phyloP scores from a whole-genome alignment of 2,888 invertebrate genomes.

The Standfussiana lucernea region DNA sequence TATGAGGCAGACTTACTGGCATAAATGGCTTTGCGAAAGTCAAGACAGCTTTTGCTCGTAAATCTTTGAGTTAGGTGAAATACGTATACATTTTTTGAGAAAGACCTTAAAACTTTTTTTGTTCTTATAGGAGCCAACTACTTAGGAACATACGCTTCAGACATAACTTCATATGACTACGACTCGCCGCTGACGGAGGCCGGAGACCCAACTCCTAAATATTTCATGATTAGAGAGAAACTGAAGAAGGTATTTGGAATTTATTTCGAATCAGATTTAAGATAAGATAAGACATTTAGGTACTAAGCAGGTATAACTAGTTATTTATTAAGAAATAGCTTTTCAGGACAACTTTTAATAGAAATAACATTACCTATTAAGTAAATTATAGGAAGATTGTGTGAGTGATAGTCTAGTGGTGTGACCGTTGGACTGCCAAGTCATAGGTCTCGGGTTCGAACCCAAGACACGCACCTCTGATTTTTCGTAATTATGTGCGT shows the following conservation, averaged over 20 bases:
- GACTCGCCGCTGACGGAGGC: slow-evolving; percentile 97
- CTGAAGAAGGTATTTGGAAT: slow-evolving; percentile 87
- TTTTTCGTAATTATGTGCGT: too few species aligned
- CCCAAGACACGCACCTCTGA: too few species aligned
- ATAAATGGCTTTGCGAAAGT: background rate
- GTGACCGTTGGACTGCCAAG: too few species aligned
- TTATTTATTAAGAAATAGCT: background rate
- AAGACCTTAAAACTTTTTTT: background rate
- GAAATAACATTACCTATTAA: background rate
- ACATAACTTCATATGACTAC: slow-evolving; percentile 97
- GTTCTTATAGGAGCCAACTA: slow-evolving; percentile 84
- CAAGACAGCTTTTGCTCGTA: background rate
- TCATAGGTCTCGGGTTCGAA: too few species aligned
- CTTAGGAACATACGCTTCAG: slow-evolving; percentile 89
- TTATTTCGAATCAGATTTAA: background rate
- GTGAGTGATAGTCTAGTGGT: too few species aligned
- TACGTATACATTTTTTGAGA: background rate
- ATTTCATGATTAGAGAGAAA: slow-evolving; percentile 92
- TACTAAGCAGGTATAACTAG: background rate
- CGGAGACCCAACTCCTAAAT: slow-evolving; percentile 97
- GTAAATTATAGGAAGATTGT: background rate
- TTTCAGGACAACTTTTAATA: background rate
- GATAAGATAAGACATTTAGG: background rate
- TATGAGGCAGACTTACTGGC: background rate
- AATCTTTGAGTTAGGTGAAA: background rate